Evolutionary conservation across 30 jellyfish, hydroid and myxozoan genomes (phyloP).

Genomic region (Hydractinia symbiolongicarpus): DNA sequence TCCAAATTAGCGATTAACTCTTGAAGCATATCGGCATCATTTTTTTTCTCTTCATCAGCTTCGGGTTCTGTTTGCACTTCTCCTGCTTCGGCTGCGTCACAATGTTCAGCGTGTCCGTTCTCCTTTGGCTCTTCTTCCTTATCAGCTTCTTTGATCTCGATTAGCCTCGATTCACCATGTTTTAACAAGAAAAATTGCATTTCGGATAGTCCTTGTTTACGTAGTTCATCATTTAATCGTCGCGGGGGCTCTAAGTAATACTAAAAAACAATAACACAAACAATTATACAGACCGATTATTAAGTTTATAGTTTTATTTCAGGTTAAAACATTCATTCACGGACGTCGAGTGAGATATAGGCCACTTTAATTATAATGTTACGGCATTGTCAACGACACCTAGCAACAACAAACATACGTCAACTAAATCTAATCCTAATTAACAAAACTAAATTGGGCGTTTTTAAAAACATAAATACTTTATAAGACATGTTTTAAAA

Average conservation of each 20-base stretch:
- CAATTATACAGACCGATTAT: not conserved
- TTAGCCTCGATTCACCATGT: slow-evolving; percentile 94
- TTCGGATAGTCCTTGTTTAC: slow-evolving; percentile 79
- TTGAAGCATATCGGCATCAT: slow-evolving; percentile 14
- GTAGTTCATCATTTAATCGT: slow-evolving; percentile 70
- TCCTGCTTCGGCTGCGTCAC: not conserved
- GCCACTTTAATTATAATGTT: no score
- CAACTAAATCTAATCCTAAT: no score
- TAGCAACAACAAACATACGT: no score
- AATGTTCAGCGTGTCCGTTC: slow-evolving; percentile 25
- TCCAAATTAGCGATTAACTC: slow-evolving; percentile 13
- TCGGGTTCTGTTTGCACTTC: not conserved
- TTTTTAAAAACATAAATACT: no score
- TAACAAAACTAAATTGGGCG: no score
- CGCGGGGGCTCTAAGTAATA: slow-evolving; percentile 90
- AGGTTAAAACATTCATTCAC: not conserved
- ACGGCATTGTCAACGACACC: no score
- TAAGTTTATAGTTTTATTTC: not conserved
- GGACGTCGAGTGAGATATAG: not conserved
- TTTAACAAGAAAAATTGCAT: slow-evolving; percentile 94
- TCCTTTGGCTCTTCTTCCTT: slow-evolving; percentile 61
- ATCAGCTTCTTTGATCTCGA: slow-evolving; percentile 94
- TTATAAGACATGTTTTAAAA: no score
- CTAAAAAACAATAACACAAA: slow-evolving; percentile 28
- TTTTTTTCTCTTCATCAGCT: slow-evolving; percentile 6